Conservation (phyloP, 2,113 vertebrate genomes). For the Meleagris gallopavo region DNA sequence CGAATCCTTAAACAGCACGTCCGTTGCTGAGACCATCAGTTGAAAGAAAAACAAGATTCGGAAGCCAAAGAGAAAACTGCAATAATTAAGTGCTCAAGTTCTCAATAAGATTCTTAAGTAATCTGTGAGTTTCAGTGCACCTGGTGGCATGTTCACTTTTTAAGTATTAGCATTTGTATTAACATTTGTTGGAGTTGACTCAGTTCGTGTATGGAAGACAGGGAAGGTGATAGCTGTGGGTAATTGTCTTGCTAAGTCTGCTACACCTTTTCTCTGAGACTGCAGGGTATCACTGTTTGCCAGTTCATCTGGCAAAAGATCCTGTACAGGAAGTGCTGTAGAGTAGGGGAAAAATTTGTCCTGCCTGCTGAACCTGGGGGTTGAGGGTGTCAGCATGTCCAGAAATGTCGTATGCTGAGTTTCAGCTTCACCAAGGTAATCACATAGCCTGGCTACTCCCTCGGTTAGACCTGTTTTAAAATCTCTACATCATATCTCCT, state of each 20-base stretch:
- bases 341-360: background rate
- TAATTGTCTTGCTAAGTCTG: background rate
- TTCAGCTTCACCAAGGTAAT: background rate
- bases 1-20: background rate
- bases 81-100: background rate
- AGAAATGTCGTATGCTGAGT: background rate
- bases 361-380: background rate
- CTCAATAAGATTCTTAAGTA: background rate
- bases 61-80: constrained; percentile 50
- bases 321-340: background rate
- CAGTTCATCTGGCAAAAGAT: background rate
- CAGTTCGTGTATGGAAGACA: background rate
- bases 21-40: background rate
- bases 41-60: background rate
- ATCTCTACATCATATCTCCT: background rate
- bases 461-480: background rate
- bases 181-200: background rate
- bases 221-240: background rate
- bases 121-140: background rate
- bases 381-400: background rate
- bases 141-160: constrained; percentile 3
- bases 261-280: background rate
- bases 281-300: background rate
- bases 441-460: background rate
- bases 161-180: constrained; percentile 4